phyloP scores from a whole-genome alignment of 2,113 vertebrate species.

The Lepisosteus osseus region DNA sequence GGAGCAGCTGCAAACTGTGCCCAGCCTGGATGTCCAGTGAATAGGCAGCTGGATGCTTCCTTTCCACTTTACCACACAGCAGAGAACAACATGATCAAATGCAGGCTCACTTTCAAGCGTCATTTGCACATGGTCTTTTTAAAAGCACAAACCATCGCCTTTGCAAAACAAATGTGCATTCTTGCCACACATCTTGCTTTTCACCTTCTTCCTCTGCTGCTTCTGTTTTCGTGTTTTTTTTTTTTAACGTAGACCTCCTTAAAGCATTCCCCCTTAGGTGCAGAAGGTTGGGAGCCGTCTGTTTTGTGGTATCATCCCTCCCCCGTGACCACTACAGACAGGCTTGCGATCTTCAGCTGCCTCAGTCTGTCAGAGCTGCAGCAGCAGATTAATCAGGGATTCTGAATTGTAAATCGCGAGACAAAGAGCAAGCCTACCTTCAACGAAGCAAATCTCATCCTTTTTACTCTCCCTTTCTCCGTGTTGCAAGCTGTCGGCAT shows the following conservation, averaged over 20 bases:
- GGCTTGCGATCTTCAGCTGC: constrained; percentile 62
- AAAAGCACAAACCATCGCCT: constrained; percentile 52
- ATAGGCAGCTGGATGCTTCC: constrained; percentile 60
- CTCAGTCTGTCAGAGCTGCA: constrained; percentile 55
- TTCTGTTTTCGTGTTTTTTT: constrained; percentile 26
- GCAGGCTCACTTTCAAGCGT: constrained; percentile 64
- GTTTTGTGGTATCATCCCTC: constrained; percentile 57
- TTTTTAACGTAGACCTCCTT: constrained; percentile 15
- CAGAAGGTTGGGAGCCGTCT: constrained; percentile 61
- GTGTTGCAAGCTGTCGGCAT: constrained; percentile 47
- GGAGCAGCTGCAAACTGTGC: constrained; percentile 61
- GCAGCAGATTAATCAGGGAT: constrained; percentile 71
- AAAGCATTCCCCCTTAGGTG: constrained; percentile 54
- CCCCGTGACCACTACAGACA: constrained; percentile 45
- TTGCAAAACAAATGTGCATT: constrained; percentile 48
- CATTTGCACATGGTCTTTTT: constrained; percentile 67
- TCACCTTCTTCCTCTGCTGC: constrained; percentile 60
- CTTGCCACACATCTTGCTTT: not conserved
- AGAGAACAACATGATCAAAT: constrained; percentile 59
- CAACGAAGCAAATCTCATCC: constrained; percentile 48
- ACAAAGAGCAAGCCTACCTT: constrained; percentile 78
- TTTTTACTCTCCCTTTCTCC: constrained; percentile 27
- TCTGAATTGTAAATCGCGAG: constrained; percentile 45
- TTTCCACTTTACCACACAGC: constrained; percentile 71
- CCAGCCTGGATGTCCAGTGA: constrained; percentile 66